Evolutionary conservation across 2,113 vertebrate species (phyloP).

Genomic region (Salvelinus sp.): DNA sequence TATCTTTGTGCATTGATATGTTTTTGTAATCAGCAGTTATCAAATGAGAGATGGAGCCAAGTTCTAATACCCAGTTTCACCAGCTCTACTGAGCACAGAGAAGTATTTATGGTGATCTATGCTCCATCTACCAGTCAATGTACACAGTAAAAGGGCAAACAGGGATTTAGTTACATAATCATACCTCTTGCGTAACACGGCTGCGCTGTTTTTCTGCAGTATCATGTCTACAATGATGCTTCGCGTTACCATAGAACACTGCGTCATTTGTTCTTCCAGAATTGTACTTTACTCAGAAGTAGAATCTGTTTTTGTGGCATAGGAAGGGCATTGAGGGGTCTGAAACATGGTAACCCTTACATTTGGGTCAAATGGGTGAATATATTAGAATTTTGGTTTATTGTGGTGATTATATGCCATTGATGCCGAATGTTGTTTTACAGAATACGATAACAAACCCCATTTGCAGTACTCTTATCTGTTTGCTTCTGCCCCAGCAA

Average conservation of each 20-base stretch:
- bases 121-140: neutral
- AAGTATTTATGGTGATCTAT: neutral
- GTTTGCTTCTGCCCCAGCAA: no score
- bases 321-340: slow-evolving; percentile 27
- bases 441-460: slow-evolving; percentile 16
- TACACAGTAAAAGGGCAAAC: neutral
- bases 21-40: neutral
- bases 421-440: slow-evolving; percentile 29
- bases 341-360: slow-evolving; percentile 42
- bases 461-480: neutral
- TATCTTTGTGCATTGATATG: no score
- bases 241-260: neutral
- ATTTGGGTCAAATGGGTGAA: slow-evolving; percentile 37
- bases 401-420: slow-evolving; percentile 48
- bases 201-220: slow-evolving; percentile 13
- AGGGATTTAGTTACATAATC: neutral
- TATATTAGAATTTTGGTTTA: slow-evolving; percentile 44
- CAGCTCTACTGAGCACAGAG: neutral
- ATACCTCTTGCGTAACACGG: neutral
- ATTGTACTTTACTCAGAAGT: neutral
- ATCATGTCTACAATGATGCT: slow-evolving; percentile 9
- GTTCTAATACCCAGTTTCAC: neutral
- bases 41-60: neutral
- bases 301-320: slow-evolving; percentile 41
- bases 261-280: slow-evolving; percentile 43